Percentiles rank a stretch among this genome's conserved stretches.
These are phyloP conservation scores for Drosophila phalerata DNA, from an alignment of 2,888 invertebrate genomes.

Conservation along the genomic window DNA sequence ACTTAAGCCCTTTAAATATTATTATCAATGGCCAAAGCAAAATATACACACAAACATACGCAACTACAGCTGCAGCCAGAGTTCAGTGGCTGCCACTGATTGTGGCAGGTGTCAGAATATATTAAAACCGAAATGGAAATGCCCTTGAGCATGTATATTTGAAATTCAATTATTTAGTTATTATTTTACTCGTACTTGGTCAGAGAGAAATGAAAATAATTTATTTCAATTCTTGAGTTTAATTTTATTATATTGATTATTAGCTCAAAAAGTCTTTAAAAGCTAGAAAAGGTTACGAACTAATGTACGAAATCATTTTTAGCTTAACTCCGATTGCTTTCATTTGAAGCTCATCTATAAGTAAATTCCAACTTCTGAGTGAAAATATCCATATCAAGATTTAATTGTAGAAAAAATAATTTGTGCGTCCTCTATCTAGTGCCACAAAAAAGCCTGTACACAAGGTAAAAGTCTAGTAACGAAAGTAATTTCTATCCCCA, in stretches of 20 bases:
- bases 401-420: too few species aligned
- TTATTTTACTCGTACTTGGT: not conserved
- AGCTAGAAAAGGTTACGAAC: too few species aligned
- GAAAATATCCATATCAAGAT: too few species aligned
- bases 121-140: constrained; percentile 22
- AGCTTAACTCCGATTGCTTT: too few species aligned
- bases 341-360: too few species aligned
- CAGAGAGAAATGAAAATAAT: constrained; percentile 2
- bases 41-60: constrained; percentile 33
- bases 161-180: constrained; percentile 10
- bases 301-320: too few species aligned
- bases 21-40: constrained; percentile 70
- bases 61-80: not conserved
- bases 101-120: constrained; percentile 57
- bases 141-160: constrained; percentile 5
- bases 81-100: constrained; percentile 22
- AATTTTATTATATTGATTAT: not conserved
- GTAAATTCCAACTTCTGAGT: too few species aligned
- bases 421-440: too few species aligned
- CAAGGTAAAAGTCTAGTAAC: too few species aligned
- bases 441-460: too few species aligned
- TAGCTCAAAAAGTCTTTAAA: not conserved
- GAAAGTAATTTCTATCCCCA: too few species aligned
- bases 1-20: constrained; percentile 79
- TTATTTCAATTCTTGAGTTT: not conserved